Base-by-base conservation (phyloP, 1,140 invertebrate species). In the Drosophila athabasca region DNA sequence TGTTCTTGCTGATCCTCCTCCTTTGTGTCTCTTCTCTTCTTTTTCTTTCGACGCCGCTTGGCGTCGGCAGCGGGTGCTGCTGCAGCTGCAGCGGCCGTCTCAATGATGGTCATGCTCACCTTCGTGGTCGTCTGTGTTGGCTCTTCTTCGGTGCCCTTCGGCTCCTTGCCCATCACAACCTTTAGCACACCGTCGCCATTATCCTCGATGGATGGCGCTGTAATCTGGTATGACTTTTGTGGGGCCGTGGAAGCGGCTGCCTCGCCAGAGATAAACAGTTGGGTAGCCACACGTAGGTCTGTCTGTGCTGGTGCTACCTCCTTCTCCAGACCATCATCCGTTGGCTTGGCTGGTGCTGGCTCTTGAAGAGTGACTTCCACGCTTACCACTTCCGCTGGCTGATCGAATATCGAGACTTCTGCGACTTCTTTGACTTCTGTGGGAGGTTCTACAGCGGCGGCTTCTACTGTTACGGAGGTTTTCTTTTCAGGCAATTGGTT, bases 1-100 rank as follows among this genome's bases (percentile, higher is more conserved):
- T 49, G 68, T 70, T 74, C 76, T 13, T 48, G 49, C 24, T 13
- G 35, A 9, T 75, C 70, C 31, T 58, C 66, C 44, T 57, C 54
- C 74, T 61, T 65, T 8, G 78, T 57, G 24, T 89, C 82, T 82
- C 76, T 91, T 91, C 81, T 90, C 70, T 92, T 92, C 87, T 92
- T 92, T 90, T 87, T 91, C 91, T 92, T 92, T 78, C 83, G 80
- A 90, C 81, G 90, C 80, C 90, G 84, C 67, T 91, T 91, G 31
- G 64, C 76, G 48, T 89, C 79, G 58, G 80, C 80, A 24, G 59
- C 72, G 54, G 90, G 84, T 1, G 65, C 50, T 11, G 29, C 31
- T 31, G 64, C 26, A 83, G 65, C 1, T 24, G 31, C 35, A 9
- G 62, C 61, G 0, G 76, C 53, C 0, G 83, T 90, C 62, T 91